A percentile compares a stretch with the other conserved stretches of the same genome.
Conservation (phyloP, 1,140 invertebrate species). For the Drosophila serrata region DNA sequence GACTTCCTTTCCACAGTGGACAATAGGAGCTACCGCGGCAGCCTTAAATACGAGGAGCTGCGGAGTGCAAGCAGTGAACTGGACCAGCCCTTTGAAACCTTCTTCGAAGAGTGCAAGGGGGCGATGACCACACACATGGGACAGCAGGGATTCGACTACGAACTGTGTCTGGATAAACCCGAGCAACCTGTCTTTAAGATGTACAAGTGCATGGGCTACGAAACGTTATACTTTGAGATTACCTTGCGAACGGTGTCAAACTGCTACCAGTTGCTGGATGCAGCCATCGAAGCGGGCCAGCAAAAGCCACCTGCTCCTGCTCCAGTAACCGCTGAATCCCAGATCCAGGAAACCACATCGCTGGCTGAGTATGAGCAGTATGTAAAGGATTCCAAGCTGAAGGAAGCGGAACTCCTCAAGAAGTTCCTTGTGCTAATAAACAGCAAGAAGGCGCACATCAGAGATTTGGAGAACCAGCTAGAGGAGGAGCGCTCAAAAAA, state of each 20-base stretch:
- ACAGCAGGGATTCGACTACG: slow-evolving; percentile 57
- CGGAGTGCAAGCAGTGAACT: slow-evolving; percentile 46
- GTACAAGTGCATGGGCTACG: slow-evolving; percentile 61
- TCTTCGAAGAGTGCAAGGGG: slow-evolving; percentile 56
- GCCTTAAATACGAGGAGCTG: slow-evolving; percentile 54
- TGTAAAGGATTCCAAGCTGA: slow-evolving; percentile 28
- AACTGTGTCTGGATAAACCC: slow-evolving; percentile 21
- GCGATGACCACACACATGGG: slow-evolving; percentile 65
- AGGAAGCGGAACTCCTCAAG: slow-evolving; percentile 37
- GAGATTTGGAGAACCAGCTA: slow-evolving; percentile 42
- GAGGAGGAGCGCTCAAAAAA: slow-evolving; percentile 7
- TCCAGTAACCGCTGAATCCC: too few relatives aligned
- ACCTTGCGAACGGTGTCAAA: slow-evolving; percentile 45
- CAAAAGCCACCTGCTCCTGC: not conserved
- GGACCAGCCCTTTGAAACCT: slow-evolving; percentile 33
- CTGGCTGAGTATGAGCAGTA: slow-evolving; percentile 53
- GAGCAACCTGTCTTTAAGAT: slow-evolving; percentile 52
- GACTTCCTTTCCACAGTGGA: slow-evolving; percentile 45
- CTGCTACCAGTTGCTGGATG: slow-evolving; percentile 51
- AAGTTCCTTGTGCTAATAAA: slow-evolving; percentile 66
- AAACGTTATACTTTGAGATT: slow-evolving; percentile 61
- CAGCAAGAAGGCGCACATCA: slow-evolving; percentile 59
- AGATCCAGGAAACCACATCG: slow-evolving; percentile 1
- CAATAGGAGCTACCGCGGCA: slow-evolving; percentile 40
- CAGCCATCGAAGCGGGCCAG: slow-evolving; percentile 48